phyloP scores from a whole-genome alignment of 37 sponge, comb jelly and placozoan genomes.

The Lycopodina hypogea region DNA sequence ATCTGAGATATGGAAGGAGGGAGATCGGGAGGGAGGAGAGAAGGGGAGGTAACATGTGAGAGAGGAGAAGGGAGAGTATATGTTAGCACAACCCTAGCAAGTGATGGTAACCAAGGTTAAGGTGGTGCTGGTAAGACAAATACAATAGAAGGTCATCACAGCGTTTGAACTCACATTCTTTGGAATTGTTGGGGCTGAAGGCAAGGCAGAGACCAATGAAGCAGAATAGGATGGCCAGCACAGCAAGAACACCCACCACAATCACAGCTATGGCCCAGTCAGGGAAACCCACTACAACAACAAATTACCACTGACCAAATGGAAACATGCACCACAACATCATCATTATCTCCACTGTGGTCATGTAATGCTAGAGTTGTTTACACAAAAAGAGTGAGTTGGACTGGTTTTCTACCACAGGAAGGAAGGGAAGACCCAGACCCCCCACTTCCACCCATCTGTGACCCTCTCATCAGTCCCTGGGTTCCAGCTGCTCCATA shows the following conservation, averaged over 20 bases:
- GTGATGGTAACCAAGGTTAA: too few species aligned
- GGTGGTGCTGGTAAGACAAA: background rate
- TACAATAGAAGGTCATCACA: background rate
- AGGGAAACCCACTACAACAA: background rate
- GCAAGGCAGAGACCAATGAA: conserved; percentile 50
- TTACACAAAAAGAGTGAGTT: too few species aligned
- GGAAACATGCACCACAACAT: background rate
- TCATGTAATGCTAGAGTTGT: background rate
- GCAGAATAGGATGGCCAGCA: conserved; percentile 39
- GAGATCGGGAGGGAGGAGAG: background rate
- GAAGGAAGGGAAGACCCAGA: too few species aligned
- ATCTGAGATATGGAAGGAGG: background rate
- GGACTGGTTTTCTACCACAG: too few species aligned
- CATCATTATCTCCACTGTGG: background rate
- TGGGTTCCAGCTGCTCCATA: too few species aligned
- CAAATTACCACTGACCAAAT: background rate
- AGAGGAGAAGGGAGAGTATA: too few species aligned
- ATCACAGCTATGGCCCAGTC: conserved; percentile 48
- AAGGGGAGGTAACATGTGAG: background rate
- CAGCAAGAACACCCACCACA: conserved; percentile 36
- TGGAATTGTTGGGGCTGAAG: conserved; percentile 1
- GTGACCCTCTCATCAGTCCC: too few species aligned
- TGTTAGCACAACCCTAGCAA: too few species aligned
- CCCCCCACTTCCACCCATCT: too few species aligned
- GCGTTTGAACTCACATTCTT: background rate